Base-by-base conservation (phyloP, 2,888 invertebrate genomes). In the Pollenia angustigena region DNA sequence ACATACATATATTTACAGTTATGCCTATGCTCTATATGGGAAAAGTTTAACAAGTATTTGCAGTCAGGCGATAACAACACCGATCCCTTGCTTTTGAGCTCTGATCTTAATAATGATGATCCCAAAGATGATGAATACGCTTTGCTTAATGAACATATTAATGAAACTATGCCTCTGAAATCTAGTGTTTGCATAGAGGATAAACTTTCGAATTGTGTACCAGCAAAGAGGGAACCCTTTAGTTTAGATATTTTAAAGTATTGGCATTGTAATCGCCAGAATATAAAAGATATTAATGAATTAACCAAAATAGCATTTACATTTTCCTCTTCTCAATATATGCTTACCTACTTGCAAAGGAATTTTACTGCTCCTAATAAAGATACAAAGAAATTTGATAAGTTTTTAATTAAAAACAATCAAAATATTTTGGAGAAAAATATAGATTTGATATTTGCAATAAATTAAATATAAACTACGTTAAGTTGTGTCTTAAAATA, bases 111-210 rank as follows among this genome's bases (percentile, higher is more conserved):
- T 6, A 32, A 18, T 9, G 48, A 74, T 2, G 56, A 50, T 12
- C 18, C 48, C 1, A 72, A 32, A 11, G 81, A 66, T 14, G 81
- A 81, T 74, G 72, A 72, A 74, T 81, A 81, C 50, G 81, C 64
- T 58, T 18, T 81, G 18, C 48, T 81, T 9, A 66, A 54, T 8
- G 54, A 81, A 56, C 64, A 81, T 58, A 64, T 81, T 14, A 74
- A 64, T 54, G 66, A 81, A 18, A 81, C 23, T 48, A 81, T 81
- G 80, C 32, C 62, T 1, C n/a, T 40, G 12, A 81, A 64, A 46
- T 10, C 46, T 1, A 64, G 42, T 50, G 42, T 42, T 3, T 23
- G 46, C 3, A 64, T 72, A n/a, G 18, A 56, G n/a, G 64, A 81
- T 50, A 48, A 66, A n/a, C 40, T 81, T 32, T 23, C 54, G 4